Conservation (phyloP, 2,113 vertebrate species). For the Callopanchax toddi region DNA sequence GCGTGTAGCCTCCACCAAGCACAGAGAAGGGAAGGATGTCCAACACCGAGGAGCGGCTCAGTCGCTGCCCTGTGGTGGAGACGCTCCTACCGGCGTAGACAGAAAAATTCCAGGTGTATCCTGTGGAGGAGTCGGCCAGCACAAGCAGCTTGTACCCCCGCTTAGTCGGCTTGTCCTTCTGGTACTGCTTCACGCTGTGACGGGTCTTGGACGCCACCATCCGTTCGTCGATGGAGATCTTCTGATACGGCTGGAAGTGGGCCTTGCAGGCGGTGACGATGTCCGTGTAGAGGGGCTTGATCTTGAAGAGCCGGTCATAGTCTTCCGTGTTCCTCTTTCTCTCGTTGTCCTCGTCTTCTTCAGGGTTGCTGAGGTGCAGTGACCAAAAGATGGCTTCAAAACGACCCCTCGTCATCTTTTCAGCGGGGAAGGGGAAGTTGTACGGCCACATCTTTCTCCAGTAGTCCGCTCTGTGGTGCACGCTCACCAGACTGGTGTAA, state of each 20-base stretch:
- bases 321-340: not conserved
- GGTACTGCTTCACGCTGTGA: not conserved
- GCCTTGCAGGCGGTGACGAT: not conserved
- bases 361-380: too few species aligned
- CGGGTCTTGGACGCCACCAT: constrained; percentile 4
- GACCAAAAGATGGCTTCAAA: constrained; percentile 8
- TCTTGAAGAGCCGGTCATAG: constrained; percentile 13
- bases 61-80: too few species aligned
- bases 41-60: too few species aligned
- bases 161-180: not conserved
- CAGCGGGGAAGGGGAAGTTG: not conserved
- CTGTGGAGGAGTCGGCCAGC: not conserved
- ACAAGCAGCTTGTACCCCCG: constrained; percentile 1
- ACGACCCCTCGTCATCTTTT: not conserved
- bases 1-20: not conserved
- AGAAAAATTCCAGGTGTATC: constrained; percentile 12
- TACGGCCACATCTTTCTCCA: constrained; percentile 1
- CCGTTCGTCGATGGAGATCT: not conserved
- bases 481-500: not conserved
- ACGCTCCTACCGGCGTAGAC: too few species aligned
- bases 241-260: not conserved
- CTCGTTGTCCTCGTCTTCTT: constrained; percentile 1
- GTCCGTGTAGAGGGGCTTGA: not conserved
- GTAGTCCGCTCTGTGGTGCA: not conserved
- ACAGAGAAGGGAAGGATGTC: not conserved